Evolutionary conservation across 2,113 vertebrate genomes (phyloP), one percentile per base, ranked within the genome.

Genomic region (Mesoclemmys tuberculata): DNA sequence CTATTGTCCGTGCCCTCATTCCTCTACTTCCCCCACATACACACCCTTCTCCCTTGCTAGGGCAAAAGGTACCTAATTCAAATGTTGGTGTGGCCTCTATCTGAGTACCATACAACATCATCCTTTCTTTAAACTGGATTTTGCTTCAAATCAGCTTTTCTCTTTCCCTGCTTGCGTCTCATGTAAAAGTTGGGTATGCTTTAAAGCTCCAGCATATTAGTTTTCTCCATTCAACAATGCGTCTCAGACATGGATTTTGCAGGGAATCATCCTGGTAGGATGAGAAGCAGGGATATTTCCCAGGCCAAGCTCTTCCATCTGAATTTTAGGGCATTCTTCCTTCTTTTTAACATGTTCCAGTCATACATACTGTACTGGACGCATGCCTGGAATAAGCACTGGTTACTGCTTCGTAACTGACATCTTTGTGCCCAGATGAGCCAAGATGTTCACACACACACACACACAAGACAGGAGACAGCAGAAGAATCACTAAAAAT

Each of bases 321-420:
- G 0, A 58, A 46, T 84, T 92, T 82, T 78, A 5, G 41, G 83
- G 27, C 46, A 35, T 93, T 61, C 93, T 80, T 87, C 85, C 68
- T 92, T 87, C 93, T 90, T 96, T 91, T 93, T 71, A 96, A 93
- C 68, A 87, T 51, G 51, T 81, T 96, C 96, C 96, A 96, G 92
- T 74, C 82, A 84, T 94, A 95, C 94, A 94, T 79, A 87, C 71
- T 87, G 94, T 85, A 92, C 94, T 96, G 95, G 95, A 75, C n/a
- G 35, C 71, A 31, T 49, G 89, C 96, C 96, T 90, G 79, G 80
- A 94, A 85, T 2, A 6, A 91, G 93, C 82, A 35, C 84, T 64
- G 80, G 87, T 87, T 88, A 78, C 92, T 54, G 56, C 16, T 68
- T 85, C 86, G 3, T 8, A 51, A 88, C 88, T 80, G 90, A 89